Evolutionary conservation across 2,888 invertebrate species (phyloP).

Genomic region (Lepas anatifera): DNA sequence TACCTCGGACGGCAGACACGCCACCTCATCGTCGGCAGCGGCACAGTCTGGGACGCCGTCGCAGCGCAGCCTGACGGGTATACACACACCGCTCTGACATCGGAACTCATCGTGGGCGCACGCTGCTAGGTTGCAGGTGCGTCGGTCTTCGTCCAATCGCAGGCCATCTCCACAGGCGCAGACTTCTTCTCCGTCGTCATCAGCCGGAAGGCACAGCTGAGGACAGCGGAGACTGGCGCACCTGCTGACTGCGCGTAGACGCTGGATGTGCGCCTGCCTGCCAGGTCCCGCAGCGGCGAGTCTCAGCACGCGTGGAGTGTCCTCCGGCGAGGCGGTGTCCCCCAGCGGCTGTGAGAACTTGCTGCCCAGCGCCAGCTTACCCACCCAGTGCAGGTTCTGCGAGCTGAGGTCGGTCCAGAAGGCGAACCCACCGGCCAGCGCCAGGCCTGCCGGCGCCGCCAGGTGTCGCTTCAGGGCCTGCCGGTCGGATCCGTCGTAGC

Average conservation of each 20-base stretch:
- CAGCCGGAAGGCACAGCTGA: background rate
- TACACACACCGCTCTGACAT: background rate
- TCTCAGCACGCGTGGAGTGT: no score
- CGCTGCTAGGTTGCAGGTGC: background rate
- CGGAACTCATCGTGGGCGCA: background rate
- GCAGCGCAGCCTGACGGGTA: background rate
- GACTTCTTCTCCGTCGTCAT: background rate
- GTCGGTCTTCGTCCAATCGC: background rate
- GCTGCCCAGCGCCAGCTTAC: no score
- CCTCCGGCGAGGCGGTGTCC: background rate
- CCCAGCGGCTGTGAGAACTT: background rate
- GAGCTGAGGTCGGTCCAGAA: background rate
- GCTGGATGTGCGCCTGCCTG: background rate
- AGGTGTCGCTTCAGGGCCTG: background rate
- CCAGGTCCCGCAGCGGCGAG: background rate
- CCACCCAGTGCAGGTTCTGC: background rate
- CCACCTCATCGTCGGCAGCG: background rate
- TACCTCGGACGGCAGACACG: no score
- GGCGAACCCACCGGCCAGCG: background rate
- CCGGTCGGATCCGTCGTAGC: background rate
- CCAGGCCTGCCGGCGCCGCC: background rate
- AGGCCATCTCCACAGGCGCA: background rate
- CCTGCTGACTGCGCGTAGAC: background rate
- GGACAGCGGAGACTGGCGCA: background rate
- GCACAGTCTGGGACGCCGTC: slow-evolving; percentile 7